Evolutionary conservation across 2,113 vertebrate genomes (phyloP).

Genomic region (Siniperca chuatsi): DNA sequence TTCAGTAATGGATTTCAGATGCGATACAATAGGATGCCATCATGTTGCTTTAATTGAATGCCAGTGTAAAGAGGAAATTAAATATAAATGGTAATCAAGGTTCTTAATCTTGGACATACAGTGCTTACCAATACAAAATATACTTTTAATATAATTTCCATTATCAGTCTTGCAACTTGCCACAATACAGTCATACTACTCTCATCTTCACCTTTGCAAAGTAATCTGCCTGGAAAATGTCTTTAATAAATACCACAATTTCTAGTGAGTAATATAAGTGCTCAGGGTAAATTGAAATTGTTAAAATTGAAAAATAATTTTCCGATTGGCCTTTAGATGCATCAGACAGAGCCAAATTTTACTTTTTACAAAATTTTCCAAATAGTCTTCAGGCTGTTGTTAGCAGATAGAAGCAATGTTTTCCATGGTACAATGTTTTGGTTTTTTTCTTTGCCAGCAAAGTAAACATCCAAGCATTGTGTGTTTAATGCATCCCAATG

Average conservation of each 20-base stretch:
- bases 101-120: neutral
- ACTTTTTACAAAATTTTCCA: neutral
- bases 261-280: neutral
- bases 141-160: neutral
- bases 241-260: constrained; percentile 11
- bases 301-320: neutral
- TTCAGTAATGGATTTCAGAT: constrained; percentile 3
- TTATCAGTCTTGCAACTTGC: constrained; percentile 8
- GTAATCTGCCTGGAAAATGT: neutral
- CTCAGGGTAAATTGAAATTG: constrained; percentile 2
- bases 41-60: neutral
- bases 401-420: neutral
- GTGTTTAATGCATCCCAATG: constrained; percentile 31
- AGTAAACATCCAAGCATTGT: constrained; percentile 29
- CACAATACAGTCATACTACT: neutral
- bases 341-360: neutral
- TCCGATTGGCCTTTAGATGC: neutral
- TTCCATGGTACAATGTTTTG: neutral
- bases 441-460: neutral
- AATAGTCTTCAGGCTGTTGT: neutral
- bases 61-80: neutral
- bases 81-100: constrained; percentile 8
- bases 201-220: constrained; percentile 18
- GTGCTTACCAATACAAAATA: neutral
- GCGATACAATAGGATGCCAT: neutral